Percentiles rank a stretch among this genome's conserved stretches.
Conservation (phyloP, 2,113 vertebrate genomes). For the Erinaceus europaeus region DNA sequence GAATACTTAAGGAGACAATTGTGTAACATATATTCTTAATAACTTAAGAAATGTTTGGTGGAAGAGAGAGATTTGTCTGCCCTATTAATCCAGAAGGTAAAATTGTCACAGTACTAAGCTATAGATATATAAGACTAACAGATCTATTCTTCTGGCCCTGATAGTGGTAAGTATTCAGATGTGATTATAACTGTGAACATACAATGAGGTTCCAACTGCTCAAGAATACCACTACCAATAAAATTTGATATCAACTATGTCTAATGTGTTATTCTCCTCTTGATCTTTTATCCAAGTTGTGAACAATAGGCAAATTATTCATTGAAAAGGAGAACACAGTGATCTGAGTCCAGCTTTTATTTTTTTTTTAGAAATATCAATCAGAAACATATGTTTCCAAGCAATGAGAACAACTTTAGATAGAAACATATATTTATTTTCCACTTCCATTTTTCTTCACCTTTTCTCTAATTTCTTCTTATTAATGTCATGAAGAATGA, state of each 20-base stretch:
- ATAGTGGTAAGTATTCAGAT: background rate
- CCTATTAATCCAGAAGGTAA: background rate
- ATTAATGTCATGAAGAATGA: too few relatives aligned
- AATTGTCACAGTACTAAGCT: background rate
- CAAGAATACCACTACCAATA: background rate
- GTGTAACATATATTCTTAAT: background rate
- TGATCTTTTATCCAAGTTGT: background rate
- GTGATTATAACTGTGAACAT: background rate
- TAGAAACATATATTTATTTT: background rate
- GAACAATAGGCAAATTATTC: background rate
- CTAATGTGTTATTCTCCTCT: background rate
- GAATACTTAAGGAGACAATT: background rate
- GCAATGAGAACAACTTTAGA: background rate
- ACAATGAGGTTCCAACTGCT: background rate
- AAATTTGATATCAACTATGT: background rate
- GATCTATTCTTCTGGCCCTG: background rate
- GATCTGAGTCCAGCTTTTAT: background rate
- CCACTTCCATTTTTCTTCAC: fast-evolving
- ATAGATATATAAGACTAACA: background rate
- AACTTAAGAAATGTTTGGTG: background rate
- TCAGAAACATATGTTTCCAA: background rate
- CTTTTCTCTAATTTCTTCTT: too few relatives aligned
- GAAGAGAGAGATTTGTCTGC: background rate
- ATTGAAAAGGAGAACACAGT: background rate
- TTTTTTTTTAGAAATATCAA: background rate